These are phyloP conservation scores for Corvus hawaiiensis DNA, from an alignment of 2,113 vertebrate genomes.

Conservation along the genomic window DNA sequence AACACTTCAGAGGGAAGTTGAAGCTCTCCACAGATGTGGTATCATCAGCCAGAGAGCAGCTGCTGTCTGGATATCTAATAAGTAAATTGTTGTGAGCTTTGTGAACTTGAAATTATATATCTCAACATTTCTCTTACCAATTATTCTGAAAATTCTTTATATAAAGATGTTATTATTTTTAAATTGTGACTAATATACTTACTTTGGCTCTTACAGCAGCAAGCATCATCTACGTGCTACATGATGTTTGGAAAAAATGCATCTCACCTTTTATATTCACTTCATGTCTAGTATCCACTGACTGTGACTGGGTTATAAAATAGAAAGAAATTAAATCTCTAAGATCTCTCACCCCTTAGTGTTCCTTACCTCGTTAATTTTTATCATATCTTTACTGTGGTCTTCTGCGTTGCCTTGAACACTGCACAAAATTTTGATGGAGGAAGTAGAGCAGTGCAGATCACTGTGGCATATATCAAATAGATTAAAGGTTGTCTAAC, in stretches of 20 bases:
- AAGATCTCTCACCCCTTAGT: neutral
- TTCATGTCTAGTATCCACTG: neutral
- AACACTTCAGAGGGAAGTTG: neutral
- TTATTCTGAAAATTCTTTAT: neutral
- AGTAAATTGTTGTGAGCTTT: neutral
- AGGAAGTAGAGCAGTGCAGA: neutral
- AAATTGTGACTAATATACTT: neutral
- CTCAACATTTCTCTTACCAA: neutral
- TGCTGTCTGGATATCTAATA: neutral
- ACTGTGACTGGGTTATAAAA: neutral
- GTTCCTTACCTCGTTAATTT: neutral
- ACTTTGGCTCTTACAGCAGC: neutral
- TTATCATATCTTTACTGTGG: neutral
- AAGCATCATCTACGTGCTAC: neutral
- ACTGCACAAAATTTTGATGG: neutral
- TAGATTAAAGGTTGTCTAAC: neutral
- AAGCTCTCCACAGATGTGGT: neutral
- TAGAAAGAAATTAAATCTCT: neutral
- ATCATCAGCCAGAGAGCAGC: neutral
- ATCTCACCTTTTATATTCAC: neutral
- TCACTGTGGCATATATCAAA: neutral
- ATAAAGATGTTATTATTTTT: neutral
- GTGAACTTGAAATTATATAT: neutral
- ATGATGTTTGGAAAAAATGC: neutral
- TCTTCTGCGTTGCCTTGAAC: neutral